Base-by-base conservation (phyloP, 1,140 invertebrate genomes). In the Drosophila nikananu region DNA sequence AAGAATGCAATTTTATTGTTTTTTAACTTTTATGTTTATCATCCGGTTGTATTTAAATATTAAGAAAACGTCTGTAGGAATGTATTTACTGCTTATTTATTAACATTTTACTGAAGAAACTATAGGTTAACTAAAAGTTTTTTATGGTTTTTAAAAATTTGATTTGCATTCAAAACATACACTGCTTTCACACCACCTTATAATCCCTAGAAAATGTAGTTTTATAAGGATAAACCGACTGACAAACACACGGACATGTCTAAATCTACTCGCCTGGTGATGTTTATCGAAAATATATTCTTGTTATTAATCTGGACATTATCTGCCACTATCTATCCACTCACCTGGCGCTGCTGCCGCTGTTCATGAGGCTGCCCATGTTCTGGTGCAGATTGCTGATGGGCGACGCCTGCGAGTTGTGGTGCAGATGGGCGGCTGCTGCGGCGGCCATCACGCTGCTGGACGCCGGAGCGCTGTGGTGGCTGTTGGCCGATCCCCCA, bases 301-400 rank as follows among this genome's bases (percentile, higher is more conserved):
- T 41, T 42, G 2, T 3, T 41, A n/a, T 19, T 10, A 5, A 51
- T n/a, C 12, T 12, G 2, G 2, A 25, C 12, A 19, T 52, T 5
- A 30, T 27, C 8, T 32, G 2, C 9, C 3, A 5, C 30, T 30
- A 8, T 30, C 7, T 19, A 12, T 42, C 10, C 12, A 41, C 68
- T 66, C 23, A 93, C 92, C 92, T 93, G 72, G 92, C 92, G 49
- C 92, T 93, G 62, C 82, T 93, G 54, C 92, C 92, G 30, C 86
- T 91, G 82, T 93, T 93, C 92, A 93, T 93, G 23, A 93, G 81
- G 32, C 83, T 92, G 62, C 92, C 92, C 92, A 93, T 93, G 15
- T 93, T 93, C 74, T 93, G 92, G 41, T 93, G 92, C 37, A 93
- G 73, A 77, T 93, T 93, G 57, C 91, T 87, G 60, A 93, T 93